phyloP scores from a whole-genome alignment of 1,140 invertebrate genomes.

The Meloidogyne hapla region DNA sequence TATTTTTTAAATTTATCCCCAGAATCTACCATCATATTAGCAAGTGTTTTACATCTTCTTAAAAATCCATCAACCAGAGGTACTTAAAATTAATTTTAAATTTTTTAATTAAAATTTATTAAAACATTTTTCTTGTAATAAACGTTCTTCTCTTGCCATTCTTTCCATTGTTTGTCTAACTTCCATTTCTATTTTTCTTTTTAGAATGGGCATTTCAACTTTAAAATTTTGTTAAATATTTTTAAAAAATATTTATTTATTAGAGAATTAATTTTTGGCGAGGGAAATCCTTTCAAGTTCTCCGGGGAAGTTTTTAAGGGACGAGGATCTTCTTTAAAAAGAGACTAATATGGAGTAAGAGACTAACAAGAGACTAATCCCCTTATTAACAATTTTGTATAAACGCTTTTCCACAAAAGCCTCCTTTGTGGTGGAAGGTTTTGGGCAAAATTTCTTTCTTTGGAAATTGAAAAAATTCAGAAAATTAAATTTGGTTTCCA shows the following conservation, averaged over 20 bases:
- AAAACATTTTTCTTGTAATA: conserved; percentile 48
- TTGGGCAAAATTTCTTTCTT: no score
- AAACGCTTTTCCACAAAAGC: no score
- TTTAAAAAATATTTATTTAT: no score
- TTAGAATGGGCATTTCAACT: conserved; percentile 47
- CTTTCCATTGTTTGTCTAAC: conserved; percentile 55
- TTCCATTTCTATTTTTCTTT: conserved; percentile 46
- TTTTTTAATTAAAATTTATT: neutral
- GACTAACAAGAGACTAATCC: no score
- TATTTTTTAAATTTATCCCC: conserved; percentile 11
- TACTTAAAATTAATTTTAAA: conserved; percentile 2
- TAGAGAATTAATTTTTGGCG: neutral
- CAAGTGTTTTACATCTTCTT: conserved; percentile 55
- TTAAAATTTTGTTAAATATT: neutral
- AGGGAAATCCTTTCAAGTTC: no score
- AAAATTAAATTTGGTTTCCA: no score
- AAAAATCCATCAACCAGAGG: conserved; percentile 49
- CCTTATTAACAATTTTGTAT: no score
- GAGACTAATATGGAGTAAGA: no score
- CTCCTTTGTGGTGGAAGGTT: no score
- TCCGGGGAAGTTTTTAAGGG: no score
- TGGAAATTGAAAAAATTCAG: no score
- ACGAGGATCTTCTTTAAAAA: no score
- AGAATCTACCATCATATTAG: conserved; percentile 54
- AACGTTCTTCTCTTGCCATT: conserved; percentile 52